Evolutionary conservation across 2,113 vertebrate genomes (phyloP).

Genomic region (Petromus typicus): DNA sequence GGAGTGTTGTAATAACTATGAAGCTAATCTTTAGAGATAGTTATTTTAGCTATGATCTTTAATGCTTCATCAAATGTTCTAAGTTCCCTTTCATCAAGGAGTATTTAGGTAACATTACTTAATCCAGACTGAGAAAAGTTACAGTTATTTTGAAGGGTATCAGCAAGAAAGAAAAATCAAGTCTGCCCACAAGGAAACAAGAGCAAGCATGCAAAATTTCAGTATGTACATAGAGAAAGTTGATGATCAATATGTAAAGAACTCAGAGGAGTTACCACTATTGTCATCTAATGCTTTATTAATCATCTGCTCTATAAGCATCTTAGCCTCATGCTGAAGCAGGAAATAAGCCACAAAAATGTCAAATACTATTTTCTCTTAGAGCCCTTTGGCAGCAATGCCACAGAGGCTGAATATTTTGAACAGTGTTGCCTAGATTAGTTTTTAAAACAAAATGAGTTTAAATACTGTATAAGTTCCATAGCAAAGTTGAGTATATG

Average conservation of each 20-base stretch:
- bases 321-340: conserved; percentile 28
- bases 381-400: neutral
- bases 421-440: neutral
- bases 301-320: neutral
- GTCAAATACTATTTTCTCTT: neutral
- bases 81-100: neutral
- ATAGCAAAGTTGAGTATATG: neutral
- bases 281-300: conserved; percentile 32
- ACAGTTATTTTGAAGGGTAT: neutral
- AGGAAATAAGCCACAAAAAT: conserved; percentile 20
- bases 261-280: neutral
- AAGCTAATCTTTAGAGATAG: neutral
- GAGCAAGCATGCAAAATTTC: neutral
- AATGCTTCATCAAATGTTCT: neutral
- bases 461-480: conserved; percentile 22
- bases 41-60: neutral
- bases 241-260: conserved; percentile 30
- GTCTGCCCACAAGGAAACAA: neutral
- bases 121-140: neutral
- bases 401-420: neutral
- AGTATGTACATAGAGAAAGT: neutral
- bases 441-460: conserved; percentile 34
- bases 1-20: neutral
- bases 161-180: neutral
- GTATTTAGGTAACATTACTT: neutral